Conservation (phyloP, 2,113 vertebrate species). For the Protobothrops flavoviridis region DNA sequence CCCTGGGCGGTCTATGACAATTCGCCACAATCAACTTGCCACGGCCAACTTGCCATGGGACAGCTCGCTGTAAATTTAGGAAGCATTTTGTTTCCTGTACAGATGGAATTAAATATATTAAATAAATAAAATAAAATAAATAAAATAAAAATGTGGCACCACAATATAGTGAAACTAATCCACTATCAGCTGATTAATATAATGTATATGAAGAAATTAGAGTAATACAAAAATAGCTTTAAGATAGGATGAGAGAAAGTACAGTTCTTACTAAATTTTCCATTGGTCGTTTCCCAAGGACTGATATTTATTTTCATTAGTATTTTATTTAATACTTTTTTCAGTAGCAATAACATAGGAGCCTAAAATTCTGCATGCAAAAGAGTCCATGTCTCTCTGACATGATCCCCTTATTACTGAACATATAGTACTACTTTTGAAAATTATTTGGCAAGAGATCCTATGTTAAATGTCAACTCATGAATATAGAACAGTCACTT, state of each 20-base stretch:
- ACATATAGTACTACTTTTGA: not conserved
- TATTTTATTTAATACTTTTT: not conserved
- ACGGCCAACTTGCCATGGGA: not conserved
- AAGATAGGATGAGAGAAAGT: not conserved
- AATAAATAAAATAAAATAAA: not conserved
- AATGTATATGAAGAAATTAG: not conserved
- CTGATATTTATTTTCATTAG: not conserved
- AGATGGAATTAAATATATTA: not conserved
- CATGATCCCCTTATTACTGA: not conserved
- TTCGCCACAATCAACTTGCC: not conserved
- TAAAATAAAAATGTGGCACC: not conserved
- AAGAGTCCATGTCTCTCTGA: not conserved
- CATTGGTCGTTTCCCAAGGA: not conserved
- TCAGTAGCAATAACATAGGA: not conserved
- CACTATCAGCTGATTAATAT: not conserved
- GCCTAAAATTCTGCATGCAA: not conserved
- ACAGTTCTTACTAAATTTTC: not conserved
- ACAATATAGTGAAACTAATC: not conserved
- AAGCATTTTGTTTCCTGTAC: not conserved
- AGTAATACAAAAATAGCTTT: not conserved
- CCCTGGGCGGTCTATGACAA: not conserved
- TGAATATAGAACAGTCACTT: not conserved
- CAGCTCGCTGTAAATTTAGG: not conserved
- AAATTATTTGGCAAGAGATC: not conserved
- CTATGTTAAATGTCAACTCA: not conserved